phyloP scores from a whole-genome alignment of 2,113 vertebrate genomes.

The Cottus gobio region DNA sequence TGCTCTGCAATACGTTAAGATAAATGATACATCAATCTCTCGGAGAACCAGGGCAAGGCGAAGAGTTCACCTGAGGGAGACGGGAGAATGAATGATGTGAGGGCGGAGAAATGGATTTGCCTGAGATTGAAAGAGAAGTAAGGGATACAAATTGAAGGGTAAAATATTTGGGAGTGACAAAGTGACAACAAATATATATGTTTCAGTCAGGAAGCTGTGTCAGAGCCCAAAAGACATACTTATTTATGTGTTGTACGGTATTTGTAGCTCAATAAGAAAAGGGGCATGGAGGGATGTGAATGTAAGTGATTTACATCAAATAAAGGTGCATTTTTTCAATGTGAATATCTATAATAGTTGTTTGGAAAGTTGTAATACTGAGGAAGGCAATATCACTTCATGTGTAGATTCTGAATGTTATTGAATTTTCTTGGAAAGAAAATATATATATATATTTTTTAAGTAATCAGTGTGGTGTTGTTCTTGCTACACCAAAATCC shows the following conservation, averaged over 20 bases:
- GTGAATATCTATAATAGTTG: not conserved
- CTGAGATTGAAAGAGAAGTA: not conserved
- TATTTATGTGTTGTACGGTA: not conserved
- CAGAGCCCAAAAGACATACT: not conserved
- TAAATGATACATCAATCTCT: constrained; percentile 15
- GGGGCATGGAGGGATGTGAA: not conserved
- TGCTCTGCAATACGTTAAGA: constrained; percentile 1
- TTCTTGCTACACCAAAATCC: not conserved
- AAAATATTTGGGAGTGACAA: not conserved
- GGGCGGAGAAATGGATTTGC: not conserved
- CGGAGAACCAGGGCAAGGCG: not conserved
- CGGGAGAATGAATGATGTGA: not conserved
- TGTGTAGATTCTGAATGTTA: not conserved
- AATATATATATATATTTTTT: not conserved
- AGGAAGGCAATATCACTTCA: not conserved
- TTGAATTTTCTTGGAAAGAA: not conserved
- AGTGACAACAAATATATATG: not conserved
- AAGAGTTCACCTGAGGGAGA: not conserved
- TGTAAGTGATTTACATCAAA: not conserved
- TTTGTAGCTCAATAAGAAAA: not conserved
- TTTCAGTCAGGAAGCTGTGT: not conserved
- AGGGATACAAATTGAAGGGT: not conserved
- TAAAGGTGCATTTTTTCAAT: not conserved
- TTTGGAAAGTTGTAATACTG: not conserved
- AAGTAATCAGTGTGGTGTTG: not conserved